Conservation (phyloP, 2,888 invertebrate genomes). For the Pristionchus maxplancki region DNA sequence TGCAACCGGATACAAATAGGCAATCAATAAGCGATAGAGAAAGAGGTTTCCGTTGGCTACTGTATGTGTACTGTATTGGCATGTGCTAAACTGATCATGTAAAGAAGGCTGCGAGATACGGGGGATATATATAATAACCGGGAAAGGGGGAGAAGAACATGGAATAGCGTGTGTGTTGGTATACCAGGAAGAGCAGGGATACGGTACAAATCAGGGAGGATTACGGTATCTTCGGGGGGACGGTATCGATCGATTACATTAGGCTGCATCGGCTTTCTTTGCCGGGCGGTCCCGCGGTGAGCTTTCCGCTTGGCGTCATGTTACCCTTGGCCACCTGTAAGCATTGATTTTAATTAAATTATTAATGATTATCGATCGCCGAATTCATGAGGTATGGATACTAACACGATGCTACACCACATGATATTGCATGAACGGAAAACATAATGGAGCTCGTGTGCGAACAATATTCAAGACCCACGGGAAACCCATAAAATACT, state of each 20-base stretch:
- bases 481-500: too few relatives aligned
- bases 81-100: neutral
- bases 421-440: too few relatives aligned
- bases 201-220: neutral
- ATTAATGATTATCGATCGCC: neutral
- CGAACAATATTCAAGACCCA: too few relatives aligned
- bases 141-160: neutral
- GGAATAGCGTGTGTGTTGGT: neutral
- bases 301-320: neutral
- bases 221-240: constrained; percentile 12
- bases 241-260: constrained; percentile 21
- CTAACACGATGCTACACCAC: too few relatives aligned
- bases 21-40: neutral
- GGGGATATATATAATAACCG: neutral
- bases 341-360: neutral
- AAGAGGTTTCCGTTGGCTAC: neutral
- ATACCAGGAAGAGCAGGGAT: too few relatives aligned
- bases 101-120: neutral
- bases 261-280: constrained; percentile 25
- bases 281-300: neutral
- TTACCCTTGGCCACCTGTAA: constrained; percentile 60
- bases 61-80: too few relatives aligned
- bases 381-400: too few relatives aligned
- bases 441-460: too few relatives aligned
- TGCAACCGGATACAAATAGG: too few relatives aligned